Conservation (phyloP, 2,888 invertebrate species). For the Spilosoma lubricipeda region DNA sequence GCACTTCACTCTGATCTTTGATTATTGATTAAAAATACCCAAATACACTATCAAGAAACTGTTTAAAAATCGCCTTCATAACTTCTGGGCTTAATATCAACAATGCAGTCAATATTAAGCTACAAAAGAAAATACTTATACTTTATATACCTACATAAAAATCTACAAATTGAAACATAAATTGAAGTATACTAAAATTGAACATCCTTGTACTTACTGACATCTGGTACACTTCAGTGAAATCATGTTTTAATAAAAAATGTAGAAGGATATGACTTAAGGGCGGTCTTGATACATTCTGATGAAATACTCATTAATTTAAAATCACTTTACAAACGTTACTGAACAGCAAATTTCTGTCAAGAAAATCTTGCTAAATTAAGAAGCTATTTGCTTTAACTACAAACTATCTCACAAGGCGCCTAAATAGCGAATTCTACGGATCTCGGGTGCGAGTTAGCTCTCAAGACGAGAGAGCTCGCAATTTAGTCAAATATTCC, state of each 20-base stretch:
- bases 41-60: background rate
- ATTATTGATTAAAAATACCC: background rate
- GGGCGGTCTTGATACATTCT: background rate
- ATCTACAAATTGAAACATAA: constrained; percentile 17
- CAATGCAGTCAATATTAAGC: background rate
- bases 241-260: background rate
- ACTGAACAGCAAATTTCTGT: constrained; percentile 5
- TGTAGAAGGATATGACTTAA: background rate
- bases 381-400: constrained; percentile 41
- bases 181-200: background rate
- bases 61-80: background rate
- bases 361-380: constrained; percentile 36
- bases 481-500: constrained; percentile 56
- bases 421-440: constrained; percentile 42
- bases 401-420: constrained; percentile 45
- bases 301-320: constrained; percentile 13
- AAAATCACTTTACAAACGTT: constrained; percentile 12
- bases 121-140: constrained; percentile 16
- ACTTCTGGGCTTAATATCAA: background rate
- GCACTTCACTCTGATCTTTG: no score
- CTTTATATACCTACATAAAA: constrained; percentile 14
- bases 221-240: background rate
- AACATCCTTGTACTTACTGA: background rate
- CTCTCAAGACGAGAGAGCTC: constrained; percentile 38
- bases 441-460: constrained; percentile 47